Evolutionary conservation across 35 echinoderm and acorn worm genomes (phyloP), one percentile per base, ranked within the genome.

Genomic region (Stichopus chloronotus): DNA sequence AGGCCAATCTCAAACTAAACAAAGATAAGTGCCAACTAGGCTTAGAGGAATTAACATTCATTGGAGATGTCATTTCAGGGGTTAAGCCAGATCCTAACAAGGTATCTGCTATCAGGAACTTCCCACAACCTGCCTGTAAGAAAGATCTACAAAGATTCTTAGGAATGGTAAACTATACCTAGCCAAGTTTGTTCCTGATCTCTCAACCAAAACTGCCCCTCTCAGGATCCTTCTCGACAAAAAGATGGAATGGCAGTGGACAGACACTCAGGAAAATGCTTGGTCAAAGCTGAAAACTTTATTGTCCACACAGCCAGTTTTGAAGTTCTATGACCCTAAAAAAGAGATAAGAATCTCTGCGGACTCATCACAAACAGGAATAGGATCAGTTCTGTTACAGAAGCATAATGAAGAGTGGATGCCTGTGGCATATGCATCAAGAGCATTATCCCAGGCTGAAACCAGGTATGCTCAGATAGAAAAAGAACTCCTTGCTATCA

Each of bases 1-100:
- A 89, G n/a, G 57, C 24, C 10, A 94, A 94, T 81, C 63, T 94
- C 10, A 94, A 94, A 57, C 68, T 89, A 11, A 88, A 89, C 57
- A 76, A 83, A 72, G 63, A 6, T 25, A 93, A 93, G n/a, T 94
- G 92, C 78, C 53, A 89, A 58, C 79, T 94, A 79, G 92, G 84
- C 11, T 65, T 89, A 56, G 78, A 61, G 8, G 58, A 79, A 69
- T 24, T 94, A 56, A 88, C 84, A 11, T 94, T 88, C 59, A 94
- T 94, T 72, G 92, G 92, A 53, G 91, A 92, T 78, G 16, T 82
- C 9, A 6, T 92, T 52, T 60, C 76, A 13, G 92, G 65, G 7
- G 84, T 94, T 55, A 25, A 88, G 72, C 84, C 71, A 52, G 92
- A 89, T 69, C 65, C 84, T 14, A 53, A 14, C 10, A 89, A 94